These are phyloP conservation scores for Nephrotoma guestfalica DNA, from an alignment of 2,888 invertebrate genomes.

Conservation along the genomic window DNA sequence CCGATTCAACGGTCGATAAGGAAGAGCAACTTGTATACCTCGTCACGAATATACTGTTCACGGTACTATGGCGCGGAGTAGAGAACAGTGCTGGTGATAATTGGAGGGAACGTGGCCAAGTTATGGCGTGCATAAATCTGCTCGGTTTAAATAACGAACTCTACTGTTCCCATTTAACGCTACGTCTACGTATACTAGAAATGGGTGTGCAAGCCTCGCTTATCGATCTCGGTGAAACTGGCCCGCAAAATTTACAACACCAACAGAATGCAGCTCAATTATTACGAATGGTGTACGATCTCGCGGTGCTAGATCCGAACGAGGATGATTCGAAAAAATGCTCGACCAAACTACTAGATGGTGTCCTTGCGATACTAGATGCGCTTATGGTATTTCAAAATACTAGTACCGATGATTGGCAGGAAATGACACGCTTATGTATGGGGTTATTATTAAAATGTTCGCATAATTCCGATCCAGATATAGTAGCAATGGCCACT, in stretches of 20 bases:
- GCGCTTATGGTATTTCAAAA: slow-evolving; percentile 41
- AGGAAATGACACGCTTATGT: slow-evolving; percentile 40
- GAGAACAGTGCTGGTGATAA: slow-evolving; percentile 37
- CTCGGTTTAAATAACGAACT: slow-evolving; percentile 40
- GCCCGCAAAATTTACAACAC: slow-evolving; percentile 29
- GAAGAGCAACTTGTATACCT: slow-evolving; percentile 43
- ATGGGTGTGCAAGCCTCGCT: slow-evolving; percentile 43
- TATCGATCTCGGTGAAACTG: slow-evolving; percentile 39
- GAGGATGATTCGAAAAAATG: slow-evolving; percentile 37
- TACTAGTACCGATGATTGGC: slow-evolving; percentile 35
- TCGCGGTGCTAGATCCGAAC: slow-evolving; percentile 38
- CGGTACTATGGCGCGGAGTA: slow-evolving; percentile 44
- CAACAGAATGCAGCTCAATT: slow-evolving; percentile 42
- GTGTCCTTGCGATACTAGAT: slow-evolving; percentile 37
- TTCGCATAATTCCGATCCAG: slow-evolving; percentile 33
- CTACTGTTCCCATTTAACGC: slow-evolving; percentile 37
- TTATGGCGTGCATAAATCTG: slow-evolving; percentile 42
- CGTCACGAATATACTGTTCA: slow-evolving; percentile 40
- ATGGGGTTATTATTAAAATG: slow-evolving; percentile 34
- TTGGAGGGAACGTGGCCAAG: slow-evolving; percentile 46
- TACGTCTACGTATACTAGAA: slow-evolving; percentile 41
- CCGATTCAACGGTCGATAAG: slow-evolving; percentile 22
- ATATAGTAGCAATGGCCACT: slow-evolving; percentile 44
- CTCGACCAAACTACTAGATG: slow-evolving; percentile 39
- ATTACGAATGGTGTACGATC: slow-evolving; percentile 40